Evolutionary conservation across 1,140 invertebrate species (phyloP), one percentile per base, ranked within the genome.

Genomic region (Aphidius ervi): DNA sequence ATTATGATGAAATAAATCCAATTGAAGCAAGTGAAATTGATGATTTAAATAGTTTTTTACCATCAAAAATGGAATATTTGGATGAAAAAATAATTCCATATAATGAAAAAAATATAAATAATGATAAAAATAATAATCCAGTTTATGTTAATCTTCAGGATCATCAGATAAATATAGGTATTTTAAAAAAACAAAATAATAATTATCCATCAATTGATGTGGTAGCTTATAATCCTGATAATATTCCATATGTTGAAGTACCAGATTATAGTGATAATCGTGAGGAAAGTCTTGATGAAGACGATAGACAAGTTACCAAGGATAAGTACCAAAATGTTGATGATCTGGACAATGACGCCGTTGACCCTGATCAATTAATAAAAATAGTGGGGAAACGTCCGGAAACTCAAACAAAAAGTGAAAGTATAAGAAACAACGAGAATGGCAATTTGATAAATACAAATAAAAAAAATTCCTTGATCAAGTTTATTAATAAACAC

Each of bases 241-340:
- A 67, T 46, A 74, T 74, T 52, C 72, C 72, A 1, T 74, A 74
- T 20, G 71, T 74, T 1, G 68, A 73, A 0, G 67, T 74, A 4
- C 69, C 71, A 1, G 71, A 74, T 68, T 73, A 74, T 40, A 59
- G 69, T 0, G 71, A 73, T 5, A 63, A 65, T 39, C 63, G 67
- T 5, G 70, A 74, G 9, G 67, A 72, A 9, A 73, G 63, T 62
- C 56, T 74, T 8, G 71, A 73, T 52, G 61, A 68, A 37, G 39
- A 59, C 2, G 67, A 73, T 59, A 65, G 59, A 39, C 37, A 46
- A 41, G 45, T 49, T 5, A 52, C 56, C 53, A 62, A 62, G 42
- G 63, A 61, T 31, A 45, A 47, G 59, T 62, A 66, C 47, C 63
- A 46, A 5, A 63, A 62, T 50, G 62, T 68, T 7, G 59, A 68